A percentile compares a stretch with the other conserved stretches of the same genome.
Conservation (phyloP, 2,113 vertebrate species). For the Aleadryas rufinucha region DNA sequence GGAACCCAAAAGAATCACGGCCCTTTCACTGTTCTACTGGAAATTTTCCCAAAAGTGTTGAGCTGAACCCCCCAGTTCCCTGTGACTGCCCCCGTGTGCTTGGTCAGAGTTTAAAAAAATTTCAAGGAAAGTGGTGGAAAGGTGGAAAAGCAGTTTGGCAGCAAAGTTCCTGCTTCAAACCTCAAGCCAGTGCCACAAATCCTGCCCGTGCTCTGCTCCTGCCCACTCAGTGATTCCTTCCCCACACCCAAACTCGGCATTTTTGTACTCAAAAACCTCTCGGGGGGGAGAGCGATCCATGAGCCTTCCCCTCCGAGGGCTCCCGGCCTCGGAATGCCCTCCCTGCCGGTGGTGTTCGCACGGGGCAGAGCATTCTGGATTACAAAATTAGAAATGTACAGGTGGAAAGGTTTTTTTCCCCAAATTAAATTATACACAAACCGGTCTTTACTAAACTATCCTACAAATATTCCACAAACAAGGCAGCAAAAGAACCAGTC, state of each 20-base stretch:
- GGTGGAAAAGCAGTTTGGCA: background rate
- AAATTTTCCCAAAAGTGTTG: background rate
- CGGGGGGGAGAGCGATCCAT: background rate
- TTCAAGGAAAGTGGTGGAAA: background rate
- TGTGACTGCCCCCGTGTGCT: background rate
- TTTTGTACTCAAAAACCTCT: conserved; percentile 34
- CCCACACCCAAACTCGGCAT: background rate
- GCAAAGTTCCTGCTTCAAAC: background rate
- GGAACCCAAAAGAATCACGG: background rate
- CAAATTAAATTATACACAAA: conserved; percentile 68
- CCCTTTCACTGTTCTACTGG: background rate
- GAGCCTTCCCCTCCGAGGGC: background rate
- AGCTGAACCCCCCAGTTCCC: background rate
- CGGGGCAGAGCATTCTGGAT: background rate
- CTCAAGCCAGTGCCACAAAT: background rate
- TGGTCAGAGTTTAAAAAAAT: background rate
- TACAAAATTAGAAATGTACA: conserved; percentile 48
- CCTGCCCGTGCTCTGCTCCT: background rate
- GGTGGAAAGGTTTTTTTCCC: conserved; percentile 37
- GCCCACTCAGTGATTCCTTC: background rate
- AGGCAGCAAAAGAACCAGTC: conserved; percentile 76
- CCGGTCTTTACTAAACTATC: conserved; percentile 71
- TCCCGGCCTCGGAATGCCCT: background rate
- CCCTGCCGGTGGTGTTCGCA: background rate
- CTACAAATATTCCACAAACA: conserved; percentile 78